Conservation (phyloP, 2,113 vertebrate species). For the Motacilla alba region DNA sequence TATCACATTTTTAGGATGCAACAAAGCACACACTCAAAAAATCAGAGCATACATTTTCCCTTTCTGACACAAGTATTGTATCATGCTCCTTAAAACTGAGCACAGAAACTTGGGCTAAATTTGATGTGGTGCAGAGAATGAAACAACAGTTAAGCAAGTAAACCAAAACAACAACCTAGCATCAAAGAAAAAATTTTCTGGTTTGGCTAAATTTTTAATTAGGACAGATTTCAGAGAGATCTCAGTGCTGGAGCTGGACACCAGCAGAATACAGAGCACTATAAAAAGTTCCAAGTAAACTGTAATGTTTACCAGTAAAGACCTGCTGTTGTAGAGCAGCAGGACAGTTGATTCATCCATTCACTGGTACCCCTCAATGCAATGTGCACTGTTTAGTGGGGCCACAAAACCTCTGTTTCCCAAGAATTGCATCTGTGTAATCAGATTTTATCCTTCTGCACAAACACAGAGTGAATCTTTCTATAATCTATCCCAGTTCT, state of each 20-base stretch:
- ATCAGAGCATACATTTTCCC: not conserved
- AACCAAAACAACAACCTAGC: not conserved
- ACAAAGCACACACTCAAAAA: not conserved
- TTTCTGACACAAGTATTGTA: not conserved
- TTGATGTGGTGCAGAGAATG: not conserved
- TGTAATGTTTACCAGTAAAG: not conserved
- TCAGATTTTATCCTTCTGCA: not conserved
- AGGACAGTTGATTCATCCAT: not conserved
- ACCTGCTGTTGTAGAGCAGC: not conserved
- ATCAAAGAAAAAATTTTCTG: not conserved
- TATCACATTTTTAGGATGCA: not conserved
- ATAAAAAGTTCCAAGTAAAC: not conserved
- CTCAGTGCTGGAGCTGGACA: not conserved
- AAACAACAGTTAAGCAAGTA: not conserved
- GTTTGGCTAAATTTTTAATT: not conserved
- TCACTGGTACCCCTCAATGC: not conserved
- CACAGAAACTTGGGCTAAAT: not conserved
- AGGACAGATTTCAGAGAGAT: not conserved
- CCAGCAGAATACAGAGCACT: not conserved
- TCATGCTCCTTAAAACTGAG: not conserved
- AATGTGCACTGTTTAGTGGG: too few relatives aligned
- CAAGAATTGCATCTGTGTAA: not conserved
- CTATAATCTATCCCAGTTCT: not conserved
- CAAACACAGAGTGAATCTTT: not conserved
- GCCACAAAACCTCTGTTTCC: not conserved